A percentile compares a stretch with the other conserved stretches of the same genome.
phyloP scores from a whole-genome alignment of 2,888 invertebrate genomes.

The Deroplatys truncata region DNA sequence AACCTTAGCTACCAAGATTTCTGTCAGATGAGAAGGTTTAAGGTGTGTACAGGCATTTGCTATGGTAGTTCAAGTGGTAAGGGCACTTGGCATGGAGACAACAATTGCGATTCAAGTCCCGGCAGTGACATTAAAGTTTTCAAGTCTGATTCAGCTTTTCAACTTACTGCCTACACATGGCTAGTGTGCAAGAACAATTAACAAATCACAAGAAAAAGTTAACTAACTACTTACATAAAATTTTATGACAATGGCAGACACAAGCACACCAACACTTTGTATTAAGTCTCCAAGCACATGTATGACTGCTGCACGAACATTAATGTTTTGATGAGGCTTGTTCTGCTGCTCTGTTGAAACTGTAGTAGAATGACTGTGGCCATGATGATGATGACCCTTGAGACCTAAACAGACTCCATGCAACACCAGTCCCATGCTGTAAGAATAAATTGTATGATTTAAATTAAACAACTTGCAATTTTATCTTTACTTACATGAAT shows the following conservation, averaged over 20 bases:
- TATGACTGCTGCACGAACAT: conserved; percentile 81
- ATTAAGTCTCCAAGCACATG: conserved; percentile 87
- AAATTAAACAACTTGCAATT: neutral
- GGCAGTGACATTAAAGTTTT: no score
- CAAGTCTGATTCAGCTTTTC: no score
- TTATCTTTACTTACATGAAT: neutral
- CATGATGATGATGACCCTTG: conserved; percentile 41
- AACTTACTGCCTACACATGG: no score
- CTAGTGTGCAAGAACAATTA: neutral
- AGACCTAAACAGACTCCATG: conserved; percentile 55
- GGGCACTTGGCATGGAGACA: no score
- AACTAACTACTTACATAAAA: conserved; percentile 58
- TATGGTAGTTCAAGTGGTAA: no score
- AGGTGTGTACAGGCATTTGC: no score
- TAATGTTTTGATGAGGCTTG: conserved; percentile 54
- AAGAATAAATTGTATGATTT: conserved; percentile 34
- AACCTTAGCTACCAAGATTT: no score
- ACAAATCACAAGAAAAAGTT: no score
- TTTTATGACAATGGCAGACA: conserved; percentile 80
- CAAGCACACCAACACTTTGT: conserved; percentile 81
- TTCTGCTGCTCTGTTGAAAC: conserved; percentile 14
- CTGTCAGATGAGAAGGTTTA: no score
- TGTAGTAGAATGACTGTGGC: conserved; percentile 44
- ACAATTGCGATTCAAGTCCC: no score
- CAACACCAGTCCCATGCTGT: conserved; percentile 72